phyloP scores from a whole-genome alignment of 2,797 vertebrate species.

The Gobio occitaniae region DNA sequence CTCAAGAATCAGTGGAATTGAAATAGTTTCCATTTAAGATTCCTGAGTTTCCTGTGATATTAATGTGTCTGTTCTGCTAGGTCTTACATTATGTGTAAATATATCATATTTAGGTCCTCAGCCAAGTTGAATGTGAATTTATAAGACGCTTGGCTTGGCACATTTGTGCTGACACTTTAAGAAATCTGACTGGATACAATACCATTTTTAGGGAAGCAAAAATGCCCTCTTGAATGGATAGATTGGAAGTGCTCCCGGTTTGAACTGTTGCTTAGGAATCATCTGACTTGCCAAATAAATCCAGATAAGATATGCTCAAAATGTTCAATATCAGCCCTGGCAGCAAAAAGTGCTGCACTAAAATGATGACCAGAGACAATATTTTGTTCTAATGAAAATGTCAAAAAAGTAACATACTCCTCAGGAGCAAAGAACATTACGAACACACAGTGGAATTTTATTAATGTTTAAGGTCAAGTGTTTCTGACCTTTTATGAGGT shows the following conservation, averaged over 20 bases:
- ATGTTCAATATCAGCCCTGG: constrained; percentile 34
- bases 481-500: background rate
- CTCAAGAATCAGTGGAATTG: background rate
- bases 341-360: constrained; percentile 38
- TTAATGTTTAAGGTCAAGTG: background rate
- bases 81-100: background rate
- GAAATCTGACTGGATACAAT: constrained; percentile 34
- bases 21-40: background rate
- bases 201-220: constrained; percentile 17
- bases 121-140: constrained; percentile 34
- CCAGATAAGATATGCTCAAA: constrained; percentile 40
- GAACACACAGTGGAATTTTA: background rate
- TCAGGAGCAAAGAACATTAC: constrained; percentile 4
- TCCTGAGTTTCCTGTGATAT: background rate
- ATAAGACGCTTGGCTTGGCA: constrained; percentile 31
- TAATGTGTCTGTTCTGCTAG: background rate
- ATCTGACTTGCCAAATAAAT: constrained; percentile 48
- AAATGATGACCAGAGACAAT: constrained; percentile 33
- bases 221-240: constrained; percentile 29
- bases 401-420: constrained; percentile 4
- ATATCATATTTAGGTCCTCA: constrained; percentile 17
- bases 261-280: constrained; percentile 39
- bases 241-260: constrained; percentile 33
- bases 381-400: constrained; percentile 38
- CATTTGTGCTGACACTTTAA: constrained; percentile 21